Conservation (phyloP, 1,140 invertebrate genomes). For the Geopemphigus sp. region DNA sequence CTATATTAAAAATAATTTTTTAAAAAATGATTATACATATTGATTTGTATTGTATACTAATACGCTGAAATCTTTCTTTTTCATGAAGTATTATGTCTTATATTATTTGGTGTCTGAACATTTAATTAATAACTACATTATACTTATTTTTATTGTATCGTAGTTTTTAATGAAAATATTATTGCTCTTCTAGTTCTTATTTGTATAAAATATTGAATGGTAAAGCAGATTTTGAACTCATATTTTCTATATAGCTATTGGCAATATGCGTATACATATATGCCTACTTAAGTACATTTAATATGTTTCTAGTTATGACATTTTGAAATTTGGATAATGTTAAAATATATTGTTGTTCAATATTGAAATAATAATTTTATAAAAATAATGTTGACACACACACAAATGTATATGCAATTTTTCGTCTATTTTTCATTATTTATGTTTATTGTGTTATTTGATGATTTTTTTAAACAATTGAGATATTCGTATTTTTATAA, state of each 20-base stretch:
- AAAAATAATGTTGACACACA: too few relatives aligned
- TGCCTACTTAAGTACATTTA: not conserved
- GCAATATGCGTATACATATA: not conserved
- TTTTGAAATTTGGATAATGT: not conserved
- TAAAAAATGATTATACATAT: not conserved
- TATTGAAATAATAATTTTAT: too few relatives aligned
- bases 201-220: not conserved
- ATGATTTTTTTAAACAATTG: not conserved
- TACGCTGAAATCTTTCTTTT: conserved; percentile 16
- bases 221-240: not conserved
- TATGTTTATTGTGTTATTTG: not conserved
- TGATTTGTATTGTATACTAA: conserved; percentile 29
- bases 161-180: too few relatives aligned
- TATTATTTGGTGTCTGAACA: conserved; percentile 2
- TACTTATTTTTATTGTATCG: not conserved
- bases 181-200: too few relatives aligned
- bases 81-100: too few relatives aligned
- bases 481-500: not conserved
- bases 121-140: not conserved
- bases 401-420: too few relatives aligned
- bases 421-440: too few relatives aligned
- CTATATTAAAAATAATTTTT: too few relatives aligned
- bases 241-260: not conserved
- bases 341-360: not conserved
- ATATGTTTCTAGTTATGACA: not conserved